Conservation (phyloP, 1,140 invertebrate species). For the Drosophila erecta region DNA sequence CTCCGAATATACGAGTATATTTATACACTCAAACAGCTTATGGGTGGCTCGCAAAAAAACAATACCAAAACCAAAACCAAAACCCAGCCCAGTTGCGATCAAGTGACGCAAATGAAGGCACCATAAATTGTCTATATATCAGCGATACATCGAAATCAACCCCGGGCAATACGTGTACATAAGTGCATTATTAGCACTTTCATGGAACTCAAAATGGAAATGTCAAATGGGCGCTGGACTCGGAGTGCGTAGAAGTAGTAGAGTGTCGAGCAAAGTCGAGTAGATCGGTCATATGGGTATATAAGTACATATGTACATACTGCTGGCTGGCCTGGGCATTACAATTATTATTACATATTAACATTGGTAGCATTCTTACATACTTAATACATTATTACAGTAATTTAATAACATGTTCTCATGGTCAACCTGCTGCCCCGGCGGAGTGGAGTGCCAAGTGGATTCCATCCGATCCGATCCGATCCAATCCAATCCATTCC, state of each 20-base stretch:
- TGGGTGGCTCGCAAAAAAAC: not conserved
- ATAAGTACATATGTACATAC: not conserved
- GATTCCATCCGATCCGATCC: constrained; percentile 24
- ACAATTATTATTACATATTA: constrained; percentile 83
- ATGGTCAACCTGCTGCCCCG: constrained; percentile 75
- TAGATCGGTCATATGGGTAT: constrained; percentile 39
- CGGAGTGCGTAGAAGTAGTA: constrained; percentile 50
- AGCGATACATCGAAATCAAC: constrained; percentile 18
- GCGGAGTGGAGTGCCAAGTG: constrained; percentile 34
- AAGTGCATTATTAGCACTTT: constrained; percentile 61
- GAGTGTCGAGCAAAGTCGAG: constrained; percentile 46
- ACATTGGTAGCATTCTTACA: constrained; percentile 84
- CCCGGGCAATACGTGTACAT: constrained; percentile 19
- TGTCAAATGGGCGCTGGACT: constrained; percentile 4
- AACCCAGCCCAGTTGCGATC: not conserved
- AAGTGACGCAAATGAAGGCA: constrained; percentile 32
- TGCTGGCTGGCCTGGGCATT: constrained; percentile 60
- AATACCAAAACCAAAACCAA: not conserved
- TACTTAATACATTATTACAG: constrained; percentile 83
- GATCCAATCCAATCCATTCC: not conserved
- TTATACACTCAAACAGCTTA: not conserved
- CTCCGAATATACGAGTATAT: not conserved
- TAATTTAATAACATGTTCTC: constrained; percentile 85
- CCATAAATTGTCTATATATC: constrained; percentile 41
- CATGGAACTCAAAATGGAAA: constrained; percentile 53